Evolutionary conservation across 2,797 vertebrate genomes (phyloP), one percentile per base, ranked within the genome.

Genomic region (Lagorchestes hirsutus): DNA sequence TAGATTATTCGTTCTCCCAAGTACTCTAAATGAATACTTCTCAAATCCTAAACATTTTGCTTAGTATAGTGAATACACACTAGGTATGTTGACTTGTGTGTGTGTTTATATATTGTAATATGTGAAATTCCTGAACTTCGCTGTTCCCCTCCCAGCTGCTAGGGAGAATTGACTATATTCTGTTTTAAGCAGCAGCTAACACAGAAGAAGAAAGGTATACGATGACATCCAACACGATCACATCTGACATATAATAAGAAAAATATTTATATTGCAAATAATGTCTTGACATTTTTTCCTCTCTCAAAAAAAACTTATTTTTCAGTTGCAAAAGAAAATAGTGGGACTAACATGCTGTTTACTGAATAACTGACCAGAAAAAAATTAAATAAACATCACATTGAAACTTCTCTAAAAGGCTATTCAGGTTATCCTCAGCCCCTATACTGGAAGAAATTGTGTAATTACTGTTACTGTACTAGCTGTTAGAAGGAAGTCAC

Each of bases 291-390:
- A 92, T 82, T 27, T 95, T 95, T 94, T 40, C 27, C 40, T 87
- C 50, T 87, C 24, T 87, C 74, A 40, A n/a, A 93, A 87, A 55
- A n/a, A 87, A 87, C 58, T 87, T 58, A 90, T 82, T 58, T 2
- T 55, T 55, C 29, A 90, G n/a, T 95, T 95, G 13, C 46, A 52
- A 92, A 59, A 95, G 59, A 91, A 59, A 92, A 59, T 50, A 92
- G 27, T 55, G 67, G 67, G 50, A 92, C 31, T 40, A 29, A 93
- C 54, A 82, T 74, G 14, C 62, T 95, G 28, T 9, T 90, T 87
- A 92, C 87, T 29, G 58, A 95, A n/a, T 93, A n/a, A 55, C 87
- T 92, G 58, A 92, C 56, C 28, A 58, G 46, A 92, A 95, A 95
- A 13, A 90, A 59, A 29, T 0, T 16, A 74, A 82, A 87, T 1